Conservation (phyloP, 2,888 invertebrate genomes). For the Aradus depressus region DNA sequence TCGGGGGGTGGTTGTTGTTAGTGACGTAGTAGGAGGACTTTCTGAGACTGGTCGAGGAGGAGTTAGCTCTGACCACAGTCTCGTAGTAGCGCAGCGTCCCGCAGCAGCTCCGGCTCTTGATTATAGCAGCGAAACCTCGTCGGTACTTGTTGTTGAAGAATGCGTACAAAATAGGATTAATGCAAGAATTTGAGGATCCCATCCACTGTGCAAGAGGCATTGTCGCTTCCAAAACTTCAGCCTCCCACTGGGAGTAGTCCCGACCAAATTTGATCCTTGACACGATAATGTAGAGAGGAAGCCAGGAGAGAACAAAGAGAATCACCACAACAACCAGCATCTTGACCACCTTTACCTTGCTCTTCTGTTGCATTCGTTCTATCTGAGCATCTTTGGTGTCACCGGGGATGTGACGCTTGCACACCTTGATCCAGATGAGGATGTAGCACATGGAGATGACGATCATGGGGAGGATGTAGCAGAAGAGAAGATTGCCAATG, state of each 20-base stretch:
- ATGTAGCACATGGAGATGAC: conserved; percentile 85
- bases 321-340: conserved; percentile 89
- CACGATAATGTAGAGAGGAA: conserved; percentile 81
- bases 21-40: conserved; percentile 72
- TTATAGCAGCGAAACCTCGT: conserved; percentile 76
- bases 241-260: conserved; percentile 61
- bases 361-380: conserved; percentile 86
- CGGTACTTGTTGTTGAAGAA: conserved; percentile 92
- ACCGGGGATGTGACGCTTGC: conserved; percentile 76
- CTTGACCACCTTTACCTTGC: conserved; percentile 88
- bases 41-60: conserved; percentile 64
- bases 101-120: conserved; percentile 75
- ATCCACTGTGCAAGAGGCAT: conserved; percentile 86
- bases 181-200: conserved; percentile 88
- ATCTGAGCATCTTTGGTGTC: conserved; percentile 84
- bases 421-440: conserved; percentile 81
- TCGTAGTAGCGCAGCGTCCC: conserved; percentile 76
- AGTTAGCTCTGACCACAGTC: conserved; percentile 66
- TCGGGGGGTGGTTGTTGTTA: conserved; percentile 28
- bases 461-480: conserved; percentile 83
- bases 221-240: conserved; percentile 64
- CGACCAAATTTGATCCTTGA: conserved; percentile 75
- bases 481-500: conserved; percentile 75
- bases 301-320: conserved; percentile 85
- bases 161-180: conserved; percentile 83